phyloP scores from a whole-genome alignment of 2,113 vertebrate genomes.

The Helogale parvula region DNA sequence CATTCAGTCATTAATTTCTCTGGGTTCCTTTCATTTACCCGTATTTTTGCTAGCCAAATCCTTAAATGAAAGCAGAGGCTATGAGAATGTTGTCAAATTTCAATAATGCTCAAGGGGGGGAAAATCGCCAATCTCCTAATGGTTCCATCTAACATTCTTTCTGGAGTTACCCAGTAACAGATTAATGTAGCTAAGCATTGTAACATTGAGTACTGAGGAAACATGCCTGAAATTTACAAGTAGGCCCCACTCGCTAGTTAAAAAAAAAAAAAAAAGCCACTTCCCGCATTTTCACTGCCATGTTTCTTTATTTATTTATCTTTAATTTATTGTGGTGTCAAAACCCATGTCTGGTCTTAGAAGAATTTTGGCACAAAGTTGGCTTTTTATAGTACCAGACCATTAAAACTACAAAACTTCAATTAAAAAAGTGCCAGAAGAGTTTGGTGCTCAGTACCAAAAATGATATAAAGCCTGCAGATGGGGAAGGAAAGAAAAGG shows the following conservation, averaged over 20 bases:
- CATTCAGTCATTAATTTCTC: constrained; percentile 68
- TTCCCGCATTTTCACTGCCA: constrained; percentile 57
- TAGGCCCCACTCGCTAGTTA: constrained; percentile 59
- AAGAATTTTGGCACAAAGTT: constrained; percentile 75
- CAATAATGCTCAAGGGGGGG: constrained; percentile 55
- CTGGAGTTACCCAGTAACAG: constrained; percentile 79
- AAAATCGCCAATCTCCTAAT: constrained; percentile 58
- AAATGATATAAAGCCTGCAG: constrained; percentile 77
- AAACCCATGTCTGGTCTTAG: constrained; percentile 80
- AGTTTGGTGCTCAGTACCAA: constrained; percentile 74
- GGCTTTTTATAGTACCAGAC: constrained; percentile 77
- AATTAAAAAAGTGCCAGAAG: constrained; percentile 82
- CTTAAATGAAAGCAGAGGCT: constrained; percentile 71
- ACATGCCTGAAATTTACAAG: constrained; percentile 73
- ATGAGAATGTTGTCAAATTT: constrained; percentile 77
- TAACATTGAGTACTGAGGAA: constrained; percentile 72
- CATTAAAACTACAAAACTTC: constrained; percentile 82
- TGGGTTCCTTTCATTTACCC: constrained; percentile 61
- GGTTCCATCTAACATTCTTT: constrained; percentile 76
- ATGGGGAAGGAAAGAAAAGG: constrained; percentile 24
- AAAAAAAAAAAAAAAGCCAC: background rate
- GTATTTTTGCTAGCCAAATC: constrained; percentile 76
- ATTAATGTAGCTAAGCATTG: constrained; percentile 70
- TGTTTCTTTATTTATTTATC: constrained; percentile 72
- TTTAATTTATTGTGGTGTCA: constrained; percentile 77